phyloP scores from a whole-genome alignment of 2,888 invertebrate species.

The Ophraella communa region DNA sequence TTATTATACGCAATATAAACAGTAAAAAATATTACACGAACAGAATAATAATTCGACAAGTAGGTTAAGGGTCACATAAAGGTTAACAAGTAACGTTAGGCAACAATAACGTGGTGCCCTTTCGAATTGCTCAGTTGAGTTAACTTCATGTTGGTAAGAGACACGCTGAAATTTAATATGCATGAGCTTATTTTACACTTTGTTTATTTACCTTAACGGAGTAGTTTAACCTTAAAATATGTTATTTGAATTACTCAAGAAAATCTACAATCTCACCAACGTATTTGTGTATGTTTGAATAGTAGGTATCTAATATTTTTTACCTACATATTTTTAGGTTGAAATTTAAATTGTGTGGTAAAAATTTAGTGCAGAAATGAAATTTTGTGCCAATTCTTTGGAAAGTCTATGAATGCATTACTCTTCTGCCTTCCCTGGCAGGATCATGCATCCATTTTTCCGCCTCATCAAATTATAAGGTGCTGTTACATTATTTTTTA shows the following conservation, averaged over 20 bases:
- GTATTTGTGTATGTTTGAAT: too few relatives aligned
- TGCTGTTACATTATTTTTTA: too few relatives aligned
- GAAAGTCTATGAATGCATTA: too few relatives aligned
- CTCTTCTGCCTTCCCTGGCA: too few relatives aligned
- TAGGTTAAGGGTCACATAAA: constrained; percentile 20
- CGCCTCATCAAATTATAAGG: too few relatives aligned
- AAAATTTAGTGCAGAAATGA: too few relatives aligned
- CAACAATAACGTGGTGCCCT: constrained; percentile 13
- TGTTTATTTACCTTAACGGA: background rate
- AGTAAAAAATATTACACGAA: background rate
- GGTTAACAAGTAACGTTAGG: constrained; percentile 21
- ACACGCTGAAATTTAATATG: background rate
- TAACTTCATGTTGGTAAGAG: background rate
- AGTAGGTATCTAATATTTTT: too few relatives aligned
- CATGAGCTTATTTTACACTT: background rate
- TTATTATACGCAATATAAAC: background rate
- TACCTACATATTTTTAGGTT: too few relatives aligned
- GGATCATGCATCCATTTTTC: too few relatives aligned
- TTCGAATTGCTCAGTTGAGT: background rate
- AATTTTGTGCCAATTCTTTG: too few relatives aligned
- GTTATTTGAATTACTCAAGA: background rate
- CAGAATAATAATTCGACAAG: background rate
- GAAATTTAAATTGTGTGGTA: too few relatives aligned
- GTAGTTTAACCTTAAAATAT: background rate
- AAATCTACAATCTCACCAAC: background rate